Evolutionary conservation across 1,140 invertebrate genomes (phyloP), one percentile per base, ranked within the genome.

Genomic region (Trachelipus rathkii): DNA sequence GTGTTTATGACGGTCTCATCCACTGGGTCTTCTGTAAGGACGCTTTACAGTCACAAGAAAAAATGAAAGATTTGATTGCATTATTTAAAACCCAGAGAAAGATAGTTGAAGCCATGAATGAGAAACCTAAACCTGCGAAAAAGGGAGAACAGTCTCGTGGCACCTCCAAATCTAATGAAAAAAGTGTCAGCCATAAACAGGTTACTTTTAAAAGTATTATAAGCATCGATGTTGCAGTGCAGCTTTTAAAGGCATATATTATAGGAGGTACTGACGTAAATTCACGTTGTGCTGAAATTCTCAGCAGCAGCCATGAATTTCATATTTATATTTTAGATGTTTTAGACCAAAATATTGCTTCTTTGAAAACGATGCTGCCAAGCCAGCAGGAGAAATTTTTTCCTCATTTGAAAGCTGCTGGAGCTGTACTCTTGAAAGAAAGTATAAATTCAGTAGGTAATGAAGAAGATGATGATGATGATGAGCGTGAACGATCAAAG

Each of bases 1-100:
- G 84, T 9, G 81, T 84, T n/a, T 86, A 86, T 83, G 85, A 87
- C 76, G 82, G 83, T 9, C 76, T 87, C 15, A 83, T 87, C 68
- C 85, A 87, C 72, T 85, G 85, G 75, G 83, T 77, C 43, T 85
- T 81, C 50, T 10, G 24, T 11, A 71, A 69, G 23, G 70, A 45
- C 44, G 24, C 72, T 60, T 23, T 67, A 1, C 50, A 69, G 13
- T 69, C 75, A 15, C 13, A 46, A 7, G 60, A 78, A 7, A 78
- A 67, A 44, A 78, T 78, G 71, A 44, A 75, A 46, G 67, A 66
- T 13, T 44, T 76, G n/a, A 44, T 81, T 9, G 44, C 72, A 4
- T 72, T 78, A 23, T 81, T 81, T 69, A 81, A 76, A 43, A 78
- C 77, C 44, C 79, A 81, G 50, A 76, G 45, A 46, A 81, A 78